Base-by-base conservation (phyloP, 2,797 vertebrate genomes). In the Rhodeus uyekii region DNA sequence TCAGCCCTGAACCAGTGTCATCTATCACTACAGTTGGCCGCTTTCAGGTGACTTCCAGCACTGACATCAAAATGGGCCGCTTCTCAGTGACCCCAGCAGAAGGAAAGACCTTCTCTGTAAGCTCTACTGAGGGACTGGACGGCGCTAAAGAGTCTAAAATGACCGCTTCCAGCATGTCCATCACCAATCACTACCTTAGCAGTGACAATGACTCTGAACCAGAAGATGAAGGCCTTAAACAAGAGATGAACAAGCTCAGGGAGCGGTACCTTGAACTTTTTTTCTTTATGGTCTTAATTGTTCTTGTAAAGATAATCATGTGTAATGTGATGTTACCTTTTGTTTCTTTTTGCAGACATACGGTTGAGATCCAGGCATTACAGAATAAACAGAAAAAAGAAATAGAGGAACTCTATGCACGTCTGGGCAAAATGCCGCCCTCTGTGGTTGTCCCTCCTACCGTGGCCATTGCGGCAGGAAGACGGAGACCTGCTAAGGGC, bases 341-440 rank as follows among this genome's bases (percentile, higher is more conserved):
- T 0, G 2, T 50, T 8, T 53, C 6, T 73, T 85, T 50, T 3
- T 86, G 58, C 78, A 99, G 98, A 92, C 98, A 99, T 85, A 94
- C 96, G 94, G 94, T 91, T 88, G 98, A 99, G 93, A 96, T 97
- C 89, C 97, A 98, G 90, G 93, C 94, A 78, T 91, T 99, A 85
- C 96, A 98, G 81, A 93, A 90, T 76, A 96, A 96, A 38, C 98
- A 99, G 90, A 98, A 97, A 83, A 94, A 96, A 65, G 98, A 99
- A 90, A 95, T 99, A 24, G 96, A 97, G 76, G 91, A 94, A 48
- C 91, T 99, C 0, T 98, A 95, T 82, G 90, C 92, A 14, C 94
- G 92, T 38, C 80, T 98, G 92, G 97, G 98, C 22, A 99, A 97
- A 90, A 89, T 88, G 0, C 93, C 94, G 13, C 96, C 96, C 71